A percentile compares a stretch with the other conserved stretches of the same genome.
Evolutionary conservation across 2,113 vertebrate genomes (phyloP).

Genomic region (Cryptomyrus ogoouensis): DNA sequence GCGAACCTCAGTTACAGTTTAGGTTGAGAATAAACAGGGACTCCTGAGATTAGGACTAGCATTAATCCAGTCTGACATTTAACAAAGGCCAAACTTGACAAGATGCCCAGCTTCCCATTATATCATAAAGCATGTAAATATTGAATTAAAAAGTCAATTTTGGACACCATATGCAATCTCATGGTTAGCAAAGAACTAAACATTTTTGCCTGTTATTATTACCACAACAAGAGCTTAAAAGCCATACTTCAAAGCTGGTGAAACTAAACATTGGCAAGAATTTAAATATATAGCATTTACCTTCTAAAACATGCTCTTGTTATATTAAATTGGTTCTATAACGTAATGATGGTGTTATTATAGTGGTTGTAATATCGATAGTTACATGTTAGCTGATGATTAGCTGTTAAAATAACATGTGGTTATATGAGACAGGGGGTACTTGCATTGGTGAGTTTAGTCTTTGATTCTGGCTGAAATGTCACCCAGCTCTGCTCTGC

Average conservation of each 20-base stretch:
- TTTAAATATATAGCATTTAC: neutral
- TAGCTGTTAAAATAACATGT: neutral
- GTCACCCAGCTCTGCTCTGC: neutral
- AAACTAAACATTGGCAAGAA: neutral
- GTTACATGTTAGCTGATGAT: neutral
- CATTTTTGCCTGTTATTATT: neutral
- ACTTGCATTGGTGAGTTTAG: neutral
- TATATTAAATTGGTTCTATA: neutral
- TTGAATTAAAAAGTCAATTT: neutral
- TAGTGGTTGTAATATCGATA: neutral
- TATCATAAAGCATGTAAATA: neutral
- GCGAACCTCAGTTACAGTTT: neutral
- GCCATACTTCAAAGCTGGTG: neutral
- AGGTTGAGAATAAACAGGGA: neutral
- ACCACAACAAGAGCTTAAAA: neutral
- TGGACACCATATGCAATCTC: neutral
- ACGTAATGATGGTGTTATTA: neutral
- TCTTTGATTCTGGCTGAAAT: neutral
- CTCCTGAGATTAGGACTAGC: neutral
- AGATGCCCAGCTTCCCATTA: neutral
- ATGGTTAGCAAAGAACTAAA: neutral
- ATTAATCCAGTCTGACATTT: neutral
- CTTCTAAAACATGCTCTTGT: neutral
- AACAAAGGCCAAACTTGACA: neutral
- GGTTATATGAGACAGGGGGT: neutral